A percentile compares a stretch with the other conserved stretches of the same genome.
These are phyloP conservation scores for Epirrita christyi DNA, from an alignment of 2,888 invertebrate genomes.

Conservation along the genomic window DNA sequence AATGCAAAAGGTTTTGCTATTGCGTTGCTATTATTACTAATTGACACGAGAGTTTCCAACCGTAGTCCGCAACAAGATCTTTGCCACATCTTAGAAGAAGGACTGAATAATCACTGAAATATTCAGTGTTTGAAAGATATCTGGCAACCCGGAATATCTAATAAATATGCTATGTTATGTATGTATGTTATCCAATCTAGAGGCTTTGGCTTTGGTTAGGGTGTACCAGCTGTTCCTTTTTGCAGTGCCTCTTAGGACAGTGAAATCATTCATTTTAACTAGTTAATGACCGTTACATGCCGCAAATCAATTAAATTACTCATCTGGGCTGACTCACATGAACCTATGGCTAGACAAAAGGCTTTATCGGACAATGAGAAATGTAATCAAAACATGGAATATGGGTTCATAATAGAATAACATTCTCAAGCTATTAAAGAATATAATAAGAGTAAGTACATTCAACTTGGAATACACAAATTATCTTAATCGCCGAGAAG, in stretches of 20 bases:
- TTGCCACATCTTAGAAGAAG: slow-evolving; percentile 5
- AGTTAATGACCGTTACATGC: slow-evolving; percentile 74
- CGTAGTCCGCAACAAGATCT: slow-evolving; percentile 12
- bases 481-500: neutral
- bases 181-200: too few species aligned
- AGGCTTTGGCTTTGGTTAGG: neutral
- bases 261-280: slow-evolving; percentile 67
- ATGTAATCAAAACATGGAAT: slow-evolving; percentile 34
- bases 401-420: slow-evolving; percentile 22
- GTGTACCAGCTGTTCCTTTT: slow-evolving; percentile 14
- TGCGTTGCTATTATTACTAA: slow-evolving; percentile 12
- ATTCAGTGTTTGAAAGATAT: neutral
- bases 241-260: slow-evolving; percentile 37
- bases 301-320: slow-evolving; percentile 71
- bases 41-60: slow-evolving; percentile 15
- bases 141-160: too few species aligned
- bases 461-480: slow-evolving; percentile 19
- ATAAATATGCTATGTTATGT: too few species aligned
- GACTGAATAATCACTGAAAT: neutral
- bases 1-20: neutral
- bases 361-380: slow-evolving; percentile 49
- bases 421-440: slow-evolving; percentile 26
- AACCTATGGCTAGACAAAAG: slow-evolving; percentile 52
- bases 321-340: slow-evolving; percentile 71
- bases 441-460: slow-evolving; percentile 6